phyloP scores from a whole-genome alignment of 2,888 invertebrate species.

The Myopa tessellatipennis region DNA sequence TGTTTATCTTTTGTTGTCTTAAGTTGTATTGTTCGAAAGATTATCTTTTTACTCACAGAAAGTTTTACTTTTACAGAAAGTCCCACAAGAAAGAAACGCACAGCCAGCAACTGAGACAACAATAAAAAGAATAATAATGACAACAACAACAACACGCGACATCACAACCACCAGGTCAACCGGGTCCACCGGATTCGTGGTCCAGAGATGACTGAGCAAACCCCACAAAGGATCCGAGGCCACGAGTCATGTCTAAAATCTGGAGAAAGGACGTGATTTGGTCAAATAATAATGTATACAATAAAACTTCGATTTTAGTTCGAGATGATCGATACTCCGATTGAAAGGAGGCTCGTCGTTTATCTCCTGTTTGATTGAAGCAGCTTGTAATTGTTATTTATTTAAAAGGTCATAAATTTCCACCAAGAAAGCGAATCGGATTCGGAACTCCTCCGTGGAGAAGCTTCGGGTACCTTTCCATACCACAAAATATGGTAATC shows the following conservation, averaged over 20 bases:
- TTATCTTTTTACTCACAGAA: too few species aligned
- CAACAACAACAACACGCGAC: not conserved
- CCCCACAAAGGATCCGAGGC: too few species aligned
- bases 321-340: too few species aligned
- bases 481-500: conserved; percentile 36
- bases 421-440: not conserved
- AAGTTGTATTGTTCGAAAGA: not conserved
- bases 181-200: too few species aligned
- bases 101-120: not conserved
- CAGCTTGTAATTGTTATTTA: conserved; percentile 35
- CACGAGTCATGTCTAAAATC: too few species aligned
- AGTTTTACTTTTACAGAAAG: too few species aligned
- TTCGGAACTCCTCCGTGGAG: not conserved
- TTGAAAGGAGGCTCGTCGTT: not conserved
- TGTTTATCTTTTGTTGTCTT: conserved; percentile 20
- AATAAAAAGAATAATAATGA: not conserved
- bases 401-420: conserved; percentile 38
- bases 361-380: conserved; percentile 30
- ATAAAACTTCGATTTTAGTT: too few species aligned
- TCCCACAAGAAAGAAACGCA: not conserved
- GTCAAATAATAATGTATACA: too few species aligned
- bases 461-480: conserved; percentile 28
- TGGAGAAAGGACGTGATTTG: too few species aligned
- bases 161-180: not conserved
- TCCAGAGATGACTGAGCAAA: too few species aligned